Evolutionary conservation across 1,140 invertebrate species (phyloP).

Genomic region (Drosophila simulans): DNA sequence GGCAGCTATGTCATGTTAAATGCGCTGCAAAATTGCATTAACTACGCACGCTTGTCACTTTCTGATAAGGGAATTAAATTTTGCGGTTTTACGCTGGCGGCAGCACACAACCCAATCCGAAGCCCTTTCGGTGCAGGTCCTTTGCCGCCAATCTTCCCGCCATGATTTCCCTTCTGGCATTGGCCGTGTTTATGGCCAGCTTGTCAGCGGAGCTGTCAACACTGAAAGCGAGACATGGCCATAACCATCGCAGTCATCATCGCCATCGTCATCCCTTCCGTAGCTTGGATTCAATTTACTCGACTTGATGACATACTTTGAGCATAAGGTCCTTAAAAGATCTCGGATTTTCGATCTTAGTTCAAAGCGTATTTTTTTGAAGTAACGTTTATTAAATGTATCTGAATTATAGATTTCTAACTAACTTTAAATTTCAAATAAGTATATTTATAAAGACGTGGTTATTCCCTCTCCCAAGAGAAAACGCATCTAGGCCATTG

Average conservation of each 20-base stretch:
- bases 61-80: conserved; percentile 84
- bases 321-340: background rate
- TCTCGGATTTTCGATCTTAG: too few species aligned
- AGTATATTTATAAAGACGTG: too few species aligned
- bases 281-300: conserved; percentile 35
- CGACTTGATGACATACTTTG: conserved; percentile 22
- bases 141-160: conserved; percentile 1
- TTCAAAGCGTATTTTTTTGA: too few species aligned
- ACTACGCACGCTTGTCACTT: conserved; percentile 84
- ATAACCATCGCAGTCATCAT: conserved; percentile 28
- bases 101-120: conserved; percentile 25
- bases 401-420: background rate
- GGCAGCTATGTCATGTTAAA: conserved; percentile 77
- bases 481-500: conserved; percentile 7
- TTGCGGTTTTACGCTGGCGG: conserved; percentile 80
- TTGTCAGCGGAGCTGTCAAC: conserved; percentile 66
- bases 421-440: too few species aligned
- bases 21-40: conserved; percentile 84
- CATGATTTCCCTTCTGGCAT: conserved; percentile 39
- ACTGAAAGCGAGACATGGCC: conserved; percentile 69
- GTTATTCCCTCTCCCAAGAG: background rate
- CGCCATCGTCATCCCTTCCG: background rate
- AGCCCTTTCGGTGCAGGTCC: conserved; percentile 10
- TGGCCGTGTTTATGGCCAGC: conserved; percentile 73
- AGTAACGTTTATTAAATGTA: too few species aligned